These are phyloP conservation scores for Rhodinocichla rosea DNA, from an alignment of 2,113 vertebrate species.

Conservation along the genomic window DNA sequence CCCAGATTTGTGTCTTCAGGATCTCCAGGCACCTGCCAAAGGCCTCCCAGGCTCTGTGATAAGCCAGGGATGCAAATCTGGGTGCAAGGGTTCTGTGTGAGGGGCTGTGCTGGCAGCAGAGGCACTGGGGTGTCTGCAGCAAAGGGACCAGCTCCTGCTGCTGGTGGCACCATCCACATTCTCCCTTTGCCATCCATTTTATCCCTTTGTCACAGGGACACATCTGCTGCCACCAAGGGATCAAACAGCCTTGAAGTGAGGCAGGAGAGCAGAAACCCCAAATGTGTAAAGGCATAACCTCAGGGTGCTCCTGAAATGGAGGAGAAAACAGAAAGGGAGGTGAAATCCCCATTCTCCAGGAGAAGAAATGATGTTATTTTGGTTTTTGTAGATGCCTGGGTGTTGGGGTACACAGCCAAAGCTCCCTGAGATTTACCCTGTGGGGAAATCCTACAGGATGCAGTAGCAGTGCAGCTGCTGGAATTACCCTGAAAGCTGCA, in stretches of 20 bases:
- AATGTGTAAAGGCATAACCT: background rate
- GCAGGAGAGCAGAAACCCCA: background rate
- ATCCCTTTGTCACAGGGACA: background rate
- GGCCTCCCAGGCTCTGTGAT: background rate
- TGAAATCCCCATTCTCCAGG: background rate
- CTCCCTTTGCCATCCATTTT: background rate
- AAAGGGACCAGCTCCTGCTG: background rate
- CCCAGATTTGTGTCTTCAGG: background rate
- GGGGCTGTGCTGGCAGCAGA: background rate
- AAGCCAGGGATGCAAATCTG: background rate
- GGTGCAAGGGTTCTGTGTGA: background rate
- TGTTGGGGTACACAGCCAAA: fast-evolving
- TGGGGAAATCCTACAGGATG: background rate
- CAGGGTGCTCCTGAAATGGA: background rate
- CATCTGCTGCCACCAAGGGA: background rate
- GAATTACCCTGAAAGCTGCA: background rate
- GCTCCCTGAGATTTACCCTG: background rate
- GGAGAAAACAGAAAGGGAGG: background rate
- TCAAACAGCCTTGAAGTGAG: background rate
- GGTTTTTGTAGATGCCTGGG: background rate
- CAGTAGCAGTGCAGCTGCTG: background rate
- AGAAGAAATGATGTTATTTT: background rate
- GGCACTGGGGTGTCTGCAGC: background rate
- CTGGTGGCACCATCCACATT: background rate
- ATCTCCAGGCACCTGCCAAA: background rate